A percentile compares a stretch with the other conserved stretches of the same genome.
Evolutionary conservation across 2,797 vertebrate genomes (phyloP).

Genomic region (Poeciliopsis gracilis): DNA sequence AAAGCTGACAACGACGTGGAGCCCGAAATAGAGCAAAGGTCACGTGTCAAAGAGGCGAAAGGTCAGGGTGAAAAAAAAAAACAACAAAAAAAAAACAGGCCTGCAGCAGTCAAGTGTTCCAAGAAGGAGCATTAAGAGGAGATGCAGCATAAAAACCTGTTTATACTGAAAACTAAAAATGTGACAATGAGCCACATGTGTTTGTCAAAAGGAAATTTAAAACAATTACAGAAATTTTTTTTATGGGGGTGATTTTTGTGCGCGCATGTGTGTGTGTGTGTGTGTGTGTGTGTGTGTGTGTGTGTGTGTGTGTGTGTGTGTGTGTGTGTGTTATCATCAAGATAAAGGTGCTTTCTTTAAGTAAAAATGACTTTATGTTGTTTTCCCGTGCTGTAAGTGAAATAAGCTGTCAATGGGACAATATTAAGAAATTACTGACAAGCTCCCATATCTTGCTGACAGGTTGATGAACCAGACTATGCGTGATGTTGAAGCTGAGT

Average conservation of each 20-base stretch:
- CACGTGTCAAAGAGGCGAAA: constrained; percentile 41
- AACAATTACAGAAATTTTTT: neutral
- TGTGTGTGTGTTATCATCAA: no score
- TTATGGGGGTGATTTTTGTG: neutral
- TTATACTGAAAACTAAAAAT: neutral
- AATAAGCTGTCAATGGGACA: no score
- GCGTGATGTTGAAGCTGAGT: no score
- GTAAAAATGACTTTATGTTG: no score
- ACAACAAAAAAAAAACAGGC: constrained; percentile 18
- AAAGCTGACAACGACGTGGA: constrained; percentile 45
- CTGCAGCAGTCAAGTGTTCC: constrained; percentile 38
- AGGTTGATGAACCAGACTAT: no score
- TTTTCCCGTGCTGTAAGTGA: no score
- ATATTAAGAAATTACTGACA: no score
- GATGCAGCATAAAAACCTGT: neutral
- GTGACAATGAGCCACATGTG: neutral
- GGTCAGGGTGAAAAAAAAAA: constrained; percentile 43
- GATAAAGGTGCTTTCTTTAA: no score
- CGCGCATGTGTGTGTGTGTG: no score
- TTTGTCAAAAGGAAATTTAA: neutral
- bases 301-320: no score
- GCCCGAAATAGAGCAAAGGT: constrained; percentile 62
- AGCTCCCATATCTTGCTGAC: no score
- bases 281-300: no score
- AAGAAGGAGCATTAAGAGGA: constrained; percentile 5